These are phyloP conservation scores for Steinernema feltiae DNA, from an alignment of 1,140 invertebrate species.

Conservation along the genomic window DNA sequence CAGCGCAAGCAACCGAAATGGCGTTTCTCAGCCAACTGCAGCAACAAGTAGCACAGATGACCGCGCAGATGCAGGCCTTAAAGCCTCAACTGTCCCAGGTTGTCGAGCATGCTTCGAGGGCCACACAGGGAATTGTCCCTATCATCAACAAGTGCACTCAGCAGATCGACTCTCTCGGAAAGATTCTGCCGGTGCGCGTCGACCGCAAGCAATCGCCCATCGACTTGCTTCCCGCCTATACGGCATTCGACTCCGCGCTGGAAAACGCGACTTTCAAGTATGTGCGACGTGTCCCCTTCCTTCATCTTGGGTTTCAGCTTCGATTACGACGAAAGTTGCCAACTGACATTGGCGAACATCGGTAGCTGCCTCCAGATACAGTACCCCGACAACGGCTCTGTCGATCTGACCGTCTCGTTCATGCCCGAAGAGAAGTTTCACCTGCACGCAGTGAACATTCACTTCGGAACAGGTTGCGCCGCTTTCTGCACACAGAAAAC, in stretches of 20 bases:
- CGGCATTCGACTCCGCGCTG: conserved; percentile 52
- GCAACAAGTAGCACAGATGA: conserved; percentile 2
- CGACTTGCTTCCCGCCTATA: conserved; percentile 49
- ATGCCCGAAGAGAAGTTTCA: conserved; percentile 54
- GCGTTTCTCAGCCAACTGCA: background rate
- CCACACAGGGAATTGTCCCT: background rate
- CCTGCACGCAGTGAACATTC: conserved; percentile 50
- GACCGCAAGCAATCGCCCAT: conserved; percentile 56
- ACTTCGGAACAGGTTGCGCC: conserved; percentile 46
- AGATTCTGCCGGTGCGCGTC: conserved; percentile 46
- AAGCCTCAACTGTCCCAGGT: background rate
- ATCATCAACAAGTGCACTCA: conserved; percentile 9
- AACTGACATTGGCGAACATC: conserved; percentile 41
- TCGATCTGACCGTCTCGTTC: conserved; percentile 44
- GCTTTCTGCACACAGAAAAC: background rate
- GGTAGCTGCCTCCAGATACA: conserved; percentile 42
- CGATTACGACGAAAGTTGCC: conserved; percentile 47
- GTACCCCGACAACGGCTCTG: conserved; percentile 35
- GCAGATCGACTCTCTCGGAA: conserved; percentile 47
- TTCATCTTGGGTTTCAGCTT: conserved; percentile 30
- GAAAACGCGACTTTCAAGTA: conserved; percentile 52
- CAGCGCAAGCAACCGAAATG: background rate
- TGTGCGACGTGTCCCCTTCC: background rate
- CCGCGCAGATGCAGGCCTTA: background rate
- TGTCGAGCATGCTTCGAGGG: background rate